phyloP scores from a whole-genome alignment of 2,797 vertebrate genomes.

The Pristis pectinata region DNA sequence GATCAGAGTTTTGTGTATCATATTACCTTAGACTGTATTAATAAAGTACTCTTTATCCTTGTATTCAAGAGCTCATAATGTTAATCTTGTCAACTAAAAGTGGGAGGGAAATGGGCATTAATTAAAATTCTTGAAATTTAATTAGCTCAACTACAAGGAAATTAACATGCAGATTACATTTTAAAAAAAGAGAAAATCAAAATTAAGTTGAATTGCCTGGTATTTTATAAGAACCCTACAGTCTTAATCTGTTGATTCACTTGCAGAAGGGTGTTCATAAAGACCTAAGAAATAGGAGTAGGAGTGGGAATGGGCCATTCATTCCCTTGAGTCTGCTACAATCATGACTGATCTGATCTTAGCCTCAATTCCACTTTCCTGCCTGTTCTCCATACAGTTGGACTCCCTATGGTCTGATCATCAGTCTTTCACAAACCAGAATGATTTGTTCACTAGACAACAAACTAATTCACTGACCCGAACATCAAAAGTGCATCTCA shows the following conservation, averaged over 20 bases:
- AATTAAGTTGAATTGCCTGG: too few species aligned
- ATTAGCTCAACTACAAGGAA: background rate
- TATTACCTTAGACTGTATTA: background rate
- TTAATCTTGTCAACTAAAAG: background rate
- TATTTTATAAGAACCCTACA: background rate
- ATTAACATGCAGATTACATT: background rate
- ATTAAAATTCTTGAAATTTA: background rate
- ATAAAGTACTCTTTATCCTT: background rate
- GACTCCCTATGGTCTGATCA: too few species aligned
- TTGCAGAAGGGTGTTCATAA: background rate
- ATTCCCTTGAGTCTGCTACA: too few species aligned
- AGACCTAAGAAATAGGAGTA: too few species aligned
- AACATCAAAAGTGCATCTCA: background rate
- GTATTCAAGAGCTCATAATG: too few species aligned
- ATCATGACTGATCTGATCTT: too few species aligned
- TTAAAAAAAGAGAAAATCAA: background rate
- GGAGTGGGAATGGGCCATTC: too few species aligned
- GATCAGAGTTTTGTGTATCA: background rate
- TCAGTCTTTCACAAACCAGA: background rate
- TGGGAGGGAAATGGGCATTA: background rate
- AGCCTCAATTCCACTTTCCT: too few species aligned
- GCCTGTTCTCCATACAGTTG: too few species aligned
- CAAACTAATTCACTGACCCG: background rate
- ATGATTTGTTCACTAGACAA: background rate
- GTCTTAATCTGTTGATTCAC: background rate